A percentile compares a stretch with the other conserved stretches of the same genome.
These are phyloP conservation scores for Octodon degus DNA, from an alignment of 2,113 vertebrate species.

Conservation along the genomic window DNA sequence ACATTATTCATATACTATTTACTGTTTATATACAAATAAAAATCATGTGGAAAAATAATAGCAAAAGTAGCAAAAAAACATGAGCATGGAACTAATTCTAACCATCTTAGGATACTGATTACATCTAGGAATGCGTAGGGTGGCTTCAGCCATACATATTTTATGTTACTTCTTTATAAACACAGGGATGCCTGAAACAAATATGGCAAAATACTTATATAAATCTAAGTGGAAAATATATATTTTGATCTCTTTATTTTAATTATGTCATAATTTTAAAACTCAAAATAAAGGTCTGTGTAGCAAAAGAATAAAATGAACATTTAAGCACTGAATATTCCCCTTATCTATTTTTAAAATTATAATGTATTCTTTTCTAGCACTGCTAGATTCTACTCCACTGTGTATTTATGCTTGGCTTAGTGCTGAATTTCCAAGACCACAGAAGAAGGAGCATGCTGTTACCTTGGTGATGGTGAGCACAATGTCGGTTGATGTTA, in stretches of 20 bases:
- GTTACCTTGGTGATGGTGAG: constrained; percentile 98
- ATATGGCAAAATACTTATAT: constrained; percentile 1
- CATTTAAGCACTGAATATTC: neutral
- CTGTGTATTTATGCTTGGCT: neutral
- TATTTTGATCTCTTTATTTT: constrained; percentile 9
- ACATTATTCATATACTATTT: neutral
- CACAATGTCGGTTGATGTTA: constrained; percentile 98
- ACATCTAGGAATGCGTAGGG: neutral
- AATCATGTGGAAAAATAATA: neutral
- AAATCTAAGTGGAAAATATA: neutral
- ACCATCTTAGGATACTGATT: neutral
- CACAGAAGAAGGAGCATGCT: neutral
- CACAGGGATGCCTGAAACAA: neutral
- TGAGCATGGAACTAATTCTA: neutral
- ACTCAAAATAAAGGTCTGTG: constrained; percentile 28
- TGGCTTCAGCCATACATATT: neutral
- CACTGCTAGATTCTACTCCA: neutral
- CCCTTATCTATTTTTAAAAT: neutral
- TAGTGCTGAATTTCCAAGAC: neutral
- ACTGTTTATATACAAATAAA: constrained; percentile 46
- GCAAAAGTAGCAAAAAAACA: neutral
- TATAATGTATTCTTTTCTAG: neutral
- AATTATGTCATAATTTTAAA: constrained; percentile 22
- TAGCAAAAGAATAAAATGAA: constrained; percentile 13
- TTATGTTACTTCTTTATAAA: constrained; percentile 48